These are phyloP conservation scores for Malurus alboscapulatus DNA, from an alignment of 2,113 vertebrate genomes.

Conservation along the genomic window DNA sequence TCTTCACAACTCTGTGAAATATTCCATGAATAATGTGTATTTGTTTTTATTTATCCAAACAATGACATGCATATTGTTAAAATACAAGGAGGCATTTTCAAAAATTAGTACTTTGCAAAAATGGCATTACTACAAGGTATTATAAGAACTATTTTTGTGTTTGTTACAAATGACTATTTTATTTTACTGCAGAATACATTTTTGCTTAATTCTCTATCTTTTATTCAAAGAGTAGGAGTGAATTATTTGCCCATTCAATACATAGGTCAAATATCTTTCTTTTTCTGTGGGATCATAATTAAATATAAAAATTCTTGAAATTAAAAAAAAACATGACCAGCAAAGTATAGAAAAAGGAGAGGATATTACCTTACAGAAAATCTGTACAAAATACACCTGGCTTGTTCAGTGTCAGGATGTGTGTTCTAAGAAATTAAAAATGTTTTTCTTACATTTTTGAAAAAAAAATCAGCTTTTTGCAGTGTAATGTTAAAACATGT, in stretches of 20 bases:
- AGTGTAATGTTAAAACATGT: not conserved
- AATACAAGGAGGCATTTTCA: not conserved
- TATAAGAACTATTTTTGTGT: not conserved
- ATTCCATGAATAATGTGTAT: accelerated
- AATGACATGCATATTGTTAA: not conserved
- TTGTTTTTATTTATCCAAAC: not conserved
- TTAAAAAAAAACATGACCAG: not conserved
- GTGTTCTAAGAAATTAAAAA: not conserved
- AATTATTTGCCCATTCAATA: not conserved
- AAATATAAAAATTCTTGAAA: accelerated
- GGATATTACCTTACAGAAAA: not conserved
- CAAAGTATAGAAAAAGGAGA: not conserved
- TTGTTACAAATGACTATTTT: not conserved
- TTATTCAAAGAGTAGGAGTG: not conserved
- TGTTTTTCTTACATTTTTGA: not conserved
- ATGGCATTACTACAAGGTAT: not conserved
- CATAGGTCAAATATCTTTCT: not conserved
- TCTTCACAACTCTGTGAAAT: not conserved
- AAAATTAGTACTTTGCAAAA: not conserved
- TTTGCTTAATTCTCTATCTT: not conserved
- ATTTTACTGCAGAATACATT: not conserved
- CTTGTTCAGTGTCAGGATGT: not conserved
- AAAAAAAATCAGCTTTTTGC: not conserved
- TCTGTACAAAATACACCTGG: not conserved
- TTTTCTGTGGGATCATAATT: not conserved